Evolutionary conservation across 2,888 invertebrate genomes (phyloP), one percentile per base, ranked within the genome.

Genomic region (Imbricaverruca yamaguchii): DNA sequence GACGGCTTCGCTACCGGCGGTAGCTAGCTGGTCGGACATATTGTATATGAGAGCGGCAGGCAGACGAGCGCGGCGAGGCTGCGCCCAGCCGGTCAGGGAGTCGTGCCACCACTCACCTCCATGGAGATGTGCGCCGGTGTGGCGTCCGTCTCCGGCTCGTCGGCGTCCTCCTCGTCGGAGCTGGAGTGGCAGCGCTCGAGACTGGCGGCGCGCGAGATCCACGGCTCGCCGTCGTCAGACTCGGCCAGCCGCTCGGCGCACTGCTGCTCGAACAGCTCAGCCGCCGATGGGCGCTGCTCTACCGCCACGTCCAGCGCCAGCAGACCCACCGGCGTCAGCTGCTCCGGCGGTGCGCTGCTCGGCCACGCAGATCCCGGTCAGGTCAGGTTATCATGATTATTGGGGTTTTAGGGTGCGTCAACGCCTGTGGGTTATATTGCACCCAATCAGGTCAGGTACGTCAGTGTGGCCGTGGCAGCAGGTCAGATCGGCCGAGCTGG

Each of bases 221-320:
- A 59, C 79, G 23, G 23, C 9, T 57, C 79, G 9, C 18, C 13
- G 13, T 57, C 79, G 57, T 25, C 57, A 23, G 59, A 23, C 6
- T 12, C 57, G 57, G 23, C 18, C 15, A 74, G 21, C 18, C 74
- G 39, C 74, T 74, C 53, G 9, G 53, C 39, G 21, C 74, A 74
- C 74, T 74, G 74, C 74, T 74, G 74, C 53, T 23, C 57, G 79
- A 79, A 79, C 79, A 79, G 79, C 15, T 79, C 79, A 57, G 57
- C 79, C 57, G 79, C 79, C 57, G 74, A 74, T 8, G 53, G 74
- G 21, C 74, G 74, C 55, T 21, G 53, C 15, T 74, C 74, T 21
- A 8, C 55, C 21, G 15, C 55, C 53, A 18, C 21, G 74, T 74
- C 74, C 74, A 74, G 53, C 9, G 74, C 53, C 18, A 74, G 74